phyloP scores from a whole-genome alignment of 2,888 invertebrate species.

The Encarsia formosa region DNA sequence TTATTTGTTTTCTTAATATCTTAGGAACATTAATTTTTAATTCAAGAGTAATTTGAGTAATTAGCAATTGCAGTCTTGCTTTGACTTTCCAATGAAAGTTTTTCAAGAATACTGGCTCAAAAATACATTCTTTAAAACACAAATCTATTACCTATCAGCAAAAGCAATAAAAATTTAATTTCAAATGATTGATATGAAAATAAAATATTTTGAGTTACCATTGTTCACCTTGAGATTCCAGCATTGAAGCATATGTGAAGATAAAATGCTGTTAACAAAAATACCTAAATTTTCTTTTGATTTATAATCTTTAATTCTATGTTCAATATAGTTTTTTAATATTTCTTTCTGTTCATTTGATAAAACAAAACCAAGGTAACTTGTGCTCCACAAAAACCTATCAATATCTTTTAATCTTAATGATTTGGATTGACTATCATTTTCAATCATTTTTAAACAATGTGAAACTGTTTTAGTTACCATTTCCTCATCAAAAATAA shows the following conservation, averaged over 20 bases:
- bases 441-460: slow-evolving; percentile 36
- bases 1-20: not conserved
- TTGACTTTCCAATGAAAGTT: slow-evolving; percentile 15
- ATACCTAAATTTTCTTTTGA: slow-evolving; percentile 3
- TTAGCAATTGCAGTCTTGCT: slow-evolving; percentile 7
- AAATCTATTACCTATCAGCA: too few relatives aligned
- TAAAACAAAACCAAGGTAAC: slow-evolving; percentile 42
- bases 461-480: slow-evolving; percentile 39
- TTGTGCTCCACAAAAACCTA: slow-evolving; percentile 50
- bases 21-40: slow-evolving; percentile 3
- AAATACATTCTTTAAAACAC: slow-evolving; percentile 7
- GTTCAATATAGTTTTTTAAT: not conserved
- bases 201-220: not conserved
- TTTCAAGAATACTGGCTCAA: slow-evolving; percentile 6
- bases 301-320: slow-evolving; percentile 8
- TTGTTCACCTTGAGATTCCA: slow-evolving; percentile 5
- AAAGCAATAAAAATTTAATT: too few relatives aligned
- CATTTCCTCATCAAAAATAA: slow-evolving; percentile 44
- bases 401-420: slow-evolving; percentile 48
- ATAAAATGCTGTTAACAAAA: slow-evolving; percentile 11
- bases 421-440: slow-evolving; percentile 31
- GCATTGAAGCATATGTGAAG: slow-evolving; percentile 7
- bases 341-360: slow-evolving; percentile 31
- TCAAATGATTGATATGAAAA: not conserved
- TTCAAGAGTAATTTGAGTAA: slow-evolving; percentile 14